Conservation (phyloP, 92 coral and sea anemone species). For the Phymanthus crucifer region DNA sequence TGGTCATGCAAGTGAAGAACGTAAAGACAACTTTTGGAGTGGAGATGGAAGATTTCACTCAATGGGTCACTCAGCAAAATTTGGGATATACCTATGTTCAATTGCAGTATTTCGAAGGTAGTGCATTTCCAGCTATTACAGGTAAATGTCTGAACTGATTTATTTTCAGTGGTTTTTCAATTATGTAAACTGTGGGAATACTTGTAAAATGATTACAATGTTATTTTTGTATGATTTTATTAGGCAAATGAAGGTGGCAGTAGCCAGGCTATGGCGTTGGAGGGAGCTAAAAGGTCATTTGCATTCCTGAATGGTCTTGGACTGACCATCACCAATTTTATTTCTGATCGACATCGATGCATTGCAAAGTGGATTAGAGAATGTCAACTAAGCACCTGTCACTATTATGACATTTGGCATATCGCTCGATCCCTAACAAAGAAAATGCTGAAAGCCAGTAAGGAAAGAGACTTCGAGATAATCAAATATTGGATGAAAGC, state of each 20-base stretch:
- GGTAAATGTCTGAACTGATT: slow-evolving; percentile 20
- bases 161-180: neutral
- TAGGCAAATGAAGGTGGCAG: slow-evolving; percentile 58
- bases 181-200: neutral
- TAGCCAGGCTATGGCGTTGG: slow-evolving; percentile 55
- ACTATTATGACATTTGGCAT: slow-evolving; percentile 70
- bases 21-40: slow-evolving; percentile 50
- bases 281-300: slow-evolving; percentile 58
- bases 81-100: slow-evolving; percentile 51
- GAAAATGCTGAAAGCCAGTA: slow-evolving; percentile 43
- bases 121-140: slow-evolving; percentile 49
- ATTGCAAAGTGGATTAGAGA: slow-evolving; percentile 55
- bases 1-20: slow-evolving; percentile 29
- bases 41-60: slow-evolving; percentile 63
- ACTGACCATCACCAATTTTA: slow-evolving; percentile 32
- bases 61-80: slow-evolving; percentile 54
- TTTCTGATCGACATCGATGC: slow-evolving; percentile 54
- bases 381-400: slow-evolving; percentile 11
- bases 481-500: slow-evolving; percentile 42
- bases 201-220: neutral
- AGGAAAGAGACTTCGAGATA: slow-evolving; percentile 54
- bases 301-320: slow-evolving; percentile 17
- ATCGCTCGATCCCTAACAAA: slow-evolving; percentile 44
- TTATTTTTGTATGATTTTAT: neutral
- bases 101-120: slow-evolving; percentile 34